Base-by-base conservation (phyloP, 2,113 vertebrate species). In the Erythrocebus patas region DNA sequence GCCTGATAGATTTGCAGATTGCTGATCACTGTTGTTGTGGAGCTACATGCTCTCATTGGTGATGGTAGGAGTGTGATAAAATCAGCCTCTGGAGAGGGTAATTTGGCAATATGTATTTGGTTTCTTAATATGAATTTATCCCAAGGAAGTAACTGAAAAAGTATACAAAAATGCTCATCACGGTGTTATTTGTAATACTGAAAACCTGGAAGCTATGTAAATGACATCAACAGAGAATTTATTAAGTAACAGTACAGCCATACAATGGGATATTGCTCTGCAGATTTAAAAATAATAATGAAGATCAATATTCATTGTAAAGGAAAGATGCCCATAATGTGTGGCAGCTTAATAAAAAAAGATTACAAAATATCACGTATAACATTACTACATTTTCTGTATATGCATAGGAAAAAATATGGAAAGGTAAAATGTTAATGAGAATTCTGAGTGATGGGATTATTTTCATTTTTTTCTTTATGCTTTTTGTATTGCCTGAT, bases 61-160 rank as follows among this genome's bases (percentile, higher is more conserved):
- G 20, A 50, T 35, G 27, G 14, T 20, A 48, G 43, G 66, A 80
- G 50, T 40, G 8, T 50, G 68, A 55, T n/a, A 88, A 87, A 25
- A 30, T 57, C 38, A 57, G 25, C 32, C 45, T 81, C 50, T 57
- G 18, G 9, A 59, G 11, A 55, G 38, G 22, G 22, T 76, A 57
- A 85, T 86, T 30, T 57, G 25, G 50, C 43, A 35, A 32, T 79
- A 52, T 57, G 38, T 48, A 38, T 76, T 88, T 18, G 73, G 6
- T 57, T 96, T 96, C 40, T 92, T 72, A 89, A 88, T 64, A 73
- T 87, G 38, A 83, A 83, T 66, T 55, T 88, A 89, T 72, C 6
- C 87, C 57, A 89, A 93, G 35, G 70, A 73, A 88, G 80, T 92
- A 64, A 88, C 32, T 57, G 43, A 68, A 43, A 66, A 97, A 93